Base-by-base conservation (phyloP, 2,113 vertebrate species). In the Baryphthengus martii region DNA sequence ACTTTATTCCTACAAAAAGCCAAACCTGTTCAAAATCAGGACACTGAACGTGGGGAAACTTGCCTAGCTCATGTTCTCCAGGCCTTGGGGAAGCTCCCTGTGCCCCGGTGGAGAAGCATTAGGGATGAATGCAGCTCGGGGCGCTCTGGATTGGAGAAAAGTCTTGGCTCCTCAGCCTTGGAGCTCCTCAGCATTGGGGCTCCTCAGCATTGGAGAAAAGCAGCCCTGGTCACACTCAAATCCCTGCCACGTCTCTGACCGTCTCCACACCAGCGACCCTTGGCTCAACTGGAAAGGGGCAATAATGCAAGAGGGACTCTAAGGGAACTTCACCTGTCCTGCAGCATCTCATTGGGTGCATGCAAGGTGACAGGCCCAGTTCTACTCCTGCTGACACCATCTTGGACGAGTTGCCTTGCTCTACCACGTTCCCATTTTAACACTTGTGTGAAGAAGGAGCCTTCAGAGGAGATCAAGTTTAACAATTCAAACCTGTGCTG, bases 21-120 rank as follows among this genome's bases (percentile, higher is more conserved):
- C 23, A 65, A 76, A 82, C 72, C 71, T 79, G 33, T 40, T 90
- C 25, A 83, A 89, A 96, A 87, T 66, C 49, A 77, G 42, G 49
- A 44, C 33, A 33, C 2, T 9, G 1, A 55, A 25, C 2, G 1
- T 2, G 53, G 31, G 40, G 6, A 75, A 92, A 45, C 26, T 53
- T 35, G 85, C 37, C 73, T 8, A 88, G 65, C 7, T 13, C 33
- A 45, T 0, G 4, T 42, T 11, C n/a, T 86, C 33, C 26, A 59
- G 18, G 59, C 37, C 28, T 10, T 72, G 53, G 33, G 78, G n/a
- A 75, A 67, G 65, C 53, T 91, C 61, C 31, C 17, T 62, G 24
- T 13, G 9, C 50, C 2, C 50, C 2, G 8, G 24, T 44, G 39
- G 17, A 89, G 55, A 63, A 47, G 56, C 18, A 65, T 42, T 0